These are phyloP conservation scores for Rallus crepitans DNA, from an alignment of 2,797 vertebrate genomes.

Conservation along the genomic window DNA sequence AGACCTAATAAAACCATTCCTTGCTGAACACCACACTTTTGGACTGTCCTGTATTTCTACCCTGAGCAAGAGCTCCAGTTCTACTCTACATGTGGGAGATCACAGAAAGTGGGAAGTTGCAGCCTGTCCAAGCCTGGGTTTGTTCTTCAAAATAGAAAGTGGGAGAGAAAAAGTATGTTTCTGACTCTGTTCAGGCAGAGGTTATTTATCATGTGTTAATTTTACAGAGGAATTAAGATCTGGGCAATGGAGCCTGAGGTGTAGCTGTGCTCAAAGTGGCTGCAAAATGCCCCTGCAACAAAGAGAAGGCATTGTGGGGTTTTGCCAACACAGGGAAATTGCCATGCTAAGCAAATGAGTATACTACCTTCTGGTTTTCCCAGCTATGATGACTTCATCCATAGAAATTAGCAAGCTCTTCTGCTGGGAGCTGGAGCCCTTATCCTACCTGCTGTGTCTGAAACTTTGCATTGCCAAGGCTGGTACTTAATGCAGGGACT, in stretches of 20 bases:
- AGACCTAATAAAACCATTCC: not conserved
- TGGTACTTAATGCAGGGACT: not conserved
- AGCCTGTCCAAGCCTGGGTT: not conserved
- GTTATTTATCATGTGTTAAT: not conserved
- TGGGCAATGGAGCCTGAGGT: not conserved
- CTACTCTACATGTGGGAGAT: not conserved
- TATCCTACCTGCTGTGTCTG: not conserved
- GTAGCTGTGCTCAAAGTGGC: not conserved
- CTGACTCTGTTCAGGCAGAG: not conserved
- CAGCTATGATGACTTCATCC: not conserved
- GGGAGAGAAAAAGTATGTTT: not conserved
- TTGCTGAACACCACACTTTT: not conserved
- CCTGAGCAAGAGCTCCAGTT: not conserved
- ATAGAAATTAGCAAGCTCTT: not conserved
- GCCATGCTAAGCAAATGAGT: not conserved
- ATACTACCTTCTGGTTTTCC: not conserved
- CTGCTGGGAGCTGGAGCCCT: not conserved
- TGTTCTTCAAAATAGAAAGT: not conserved
- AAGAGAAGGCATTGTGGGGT: not conserved
- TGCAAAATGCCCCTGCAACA: not conserved
- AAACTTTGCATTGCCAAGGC: not conserved
- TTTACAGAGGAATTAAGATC: not conserved
- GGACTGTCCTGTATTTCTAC: not conserved
- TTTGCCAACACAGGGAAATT: not conserved
- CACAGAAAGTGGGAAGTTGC: not conserved